Evolutionary conservation across 1,140 invertebrate genomes (phyloP), one percentile per base, ranked within the genome.

Genomic region (Diorhabda carinulata): DNA sequence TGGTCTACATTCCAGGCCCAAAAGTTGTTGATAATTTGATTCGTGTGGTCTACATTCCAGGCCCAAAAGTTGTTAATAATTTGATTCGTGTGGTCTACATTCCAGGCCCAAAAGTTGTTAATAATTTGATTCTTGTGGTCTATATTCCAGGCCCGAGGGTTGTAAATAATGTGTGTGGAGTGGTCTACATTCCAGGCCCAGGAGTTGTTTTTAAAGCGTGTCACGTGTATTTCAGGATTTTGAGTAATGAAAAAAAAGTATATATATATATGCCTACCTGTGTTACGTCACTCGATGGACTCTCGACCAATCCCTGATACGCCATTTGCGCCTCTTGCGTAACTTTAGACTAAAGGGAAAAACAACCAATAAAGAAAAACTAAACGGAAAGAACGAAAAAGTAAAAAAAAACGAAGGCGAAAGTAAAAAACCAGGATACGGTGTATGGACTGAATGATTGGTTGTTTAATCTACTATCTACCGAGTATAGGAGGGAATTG

Each of bases 291-390:
- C 70, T 66, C 42, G 76, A 79, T 63, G 25, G 83, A 66, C 56
- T 90, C 74, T 96, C 94, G 56, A 98, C 93, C 45, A 98, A 83
- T 73, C 91, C 91, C 78, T 94, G 92, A 84, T 98, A 98, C 0
- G 94, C 96, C 78, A 93, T 90, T 77, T 95, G 94, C 45, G 94
- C 89, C 76, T 93, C 91, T 72, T 90, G 88, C n/a, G 90, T 91
- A 68, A 93, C 83, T 52, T 89, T 89, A 3, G 88, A 87, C 91
- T 93, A 82, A 79, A 81, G 82, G 68, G 74, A 78, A 76, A 80
- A 76, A 79, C 67, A 73, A 74, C 72, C 66, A 74, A 75, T 75
- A 77, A 75, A 78, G 70, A 79, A 76, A 80, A 71, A 76, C 79
- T 74, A 82, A 77, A 72, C 75, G 79, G 80, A 73, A 81, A 78